Evolutionary conservation across 2,113 vertebrate species (phyloP).

Genomic region (Dromiciops gliroides): DNA sequence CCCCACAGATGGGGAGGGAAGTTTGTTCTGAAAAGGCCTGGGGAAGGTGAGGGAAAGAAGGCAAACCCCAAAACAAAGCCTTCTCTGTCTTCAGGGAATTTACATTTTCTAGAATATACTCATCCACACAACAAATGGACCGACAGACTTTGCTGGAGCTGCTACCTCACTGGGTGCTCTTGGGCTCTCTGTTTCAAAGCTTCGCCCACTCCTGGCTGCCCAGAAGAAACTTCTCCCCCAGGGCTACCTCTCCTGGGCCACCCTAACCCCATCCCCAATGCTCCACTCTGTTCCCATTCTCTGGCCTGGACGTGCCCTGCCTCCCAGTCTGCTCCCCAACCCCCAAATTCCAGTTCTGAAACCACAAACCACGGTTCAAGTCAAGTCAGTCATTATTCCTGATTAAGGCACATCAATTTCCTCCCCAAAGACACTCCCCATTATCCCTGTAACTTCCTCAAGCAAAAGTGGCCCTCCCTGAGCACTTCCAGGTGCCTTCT

Average conservation of each 20-base stretch:
- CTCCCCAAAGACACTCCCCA: background rate
- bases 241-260: background rate
- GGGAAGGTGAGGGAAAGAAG: background rate
- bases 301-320: too few relatives aligned
- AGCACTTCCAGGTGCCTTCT: background rate
- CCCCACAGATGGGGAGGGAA: background rate
- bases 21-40: background rate
- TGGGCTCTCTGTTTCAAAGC: background rate
- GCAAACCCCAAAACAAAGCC: background rate
- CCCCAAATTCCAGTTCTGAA: background rate
- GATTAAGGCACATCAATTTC: background rate
- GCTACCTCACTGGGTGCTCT: background rate
- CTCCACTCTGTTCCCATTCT: background rate
- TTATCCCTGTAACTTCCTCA: background rate
- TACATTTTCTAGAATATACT: background rate
- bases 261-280: background rate
- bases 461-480: background rate
- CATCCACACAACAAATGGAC: background rate
- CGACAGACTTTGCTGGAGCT: accelerated
- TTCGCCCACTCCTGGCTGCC: background rate
- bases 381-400: background rate
- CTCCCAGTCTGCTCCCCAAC: too few relatives aligned
- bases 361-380: background rate
- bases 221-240: too few relatives aligned
- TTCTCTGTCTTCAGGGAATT: background rate